A percentile compares a stretch with the other conserved stretches of the same genome.
These are phyloP conservation scores for Eulithis prunata DNA, from an alignment of 2,888 invertebrate species.

Conservation along the genomic window DNA sequence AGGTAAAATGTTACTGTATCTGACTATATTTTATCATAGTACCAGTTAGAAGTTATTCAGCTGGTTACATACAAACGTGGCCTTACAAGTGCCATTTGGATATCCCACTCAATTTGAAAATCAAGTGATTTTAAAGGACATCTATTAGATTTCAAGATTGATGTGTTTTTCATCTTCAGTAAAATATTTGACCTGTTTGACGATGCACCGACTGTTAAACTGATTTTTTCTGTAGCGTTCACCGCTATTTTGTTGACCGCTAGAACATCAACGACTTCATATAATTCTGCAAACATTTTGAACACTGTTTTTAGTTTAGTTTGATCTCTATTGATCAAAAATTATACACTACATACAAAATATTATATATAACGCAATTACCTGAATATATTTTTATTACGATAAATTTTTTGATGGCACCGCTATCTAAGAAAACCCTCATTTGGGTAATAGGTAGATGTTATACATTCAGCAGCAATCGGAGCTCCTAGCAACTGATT, in stretches of 20 bases:
- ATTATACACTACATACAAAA: not conserved
- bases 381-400: not conserved
- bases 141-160: slow-evolving; percentile 61
- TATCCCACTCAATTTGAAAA: slow-evolving; percentile 36
- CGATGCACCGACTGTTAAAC: slow-evolving; percentile 68
- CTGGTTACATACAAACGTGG: not conserved
- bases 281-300: too few relatives aligned
- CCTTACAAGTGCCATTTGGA: slow-evolving; percentile 6
- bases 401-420: not conserved
- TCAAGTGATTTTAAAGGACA: slow-evolving; percentile 52
- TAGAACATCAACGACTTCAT: not conserved
- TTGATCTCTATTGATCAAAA: too few relatives aligned
- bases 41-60: too few relatives aligned
- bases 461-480: slow-evolving; percentile 58
- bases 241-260: not conserved
- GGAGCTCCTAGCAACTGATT: slow-evolving; percentile 58
- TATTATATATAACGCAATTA: not conserved
- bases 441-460: slow-evolving; percentile 51
- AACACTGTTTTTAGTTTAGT: too few relatives aligned
- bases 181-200: slow-evolving; percentile 71
- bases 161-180: slow-evolving; percentile 62
- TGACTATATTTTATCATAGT: too few relatives aligned
- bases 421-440: slow-evolving; percentile 42
- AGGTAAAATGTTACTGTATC: too few relatives aligned
- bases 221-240: not conserved